These are phyloP conservation scores for Misgurnus anguillicaudatus DNA, from an alignment of 2,113 vertebrate genomes.

Conservation along the genomic window DNA sequence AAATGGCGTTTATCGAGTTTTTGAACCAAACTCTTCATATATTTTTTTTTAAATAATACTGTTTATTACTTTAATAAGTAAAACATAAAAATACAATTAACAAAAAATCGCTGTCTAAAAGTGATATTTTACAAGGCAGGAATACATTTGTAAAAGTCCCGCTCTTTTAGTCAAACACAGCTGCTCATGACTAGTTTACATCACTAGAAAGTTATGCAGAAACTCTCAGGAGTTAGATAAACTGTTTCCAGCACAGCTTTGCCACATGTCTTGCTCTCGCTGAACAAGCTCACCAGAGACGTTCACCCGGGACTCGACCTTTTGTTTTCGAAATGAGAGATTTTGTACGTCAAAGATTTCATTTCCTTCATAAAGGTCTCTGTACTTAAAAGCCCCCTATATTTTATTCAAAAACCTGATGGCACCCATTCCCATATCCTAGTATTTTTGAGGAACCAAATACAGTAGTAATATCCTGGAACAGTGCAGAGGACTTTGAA, in stretches of 20 bases:
- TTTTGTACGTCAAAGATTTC: constrained; percentile 23
- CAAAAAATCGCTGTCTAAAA: constrained; percentile 10
- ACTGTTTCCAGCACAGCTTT: constrained; percentile 49
- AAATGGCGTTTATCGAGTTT: no score
- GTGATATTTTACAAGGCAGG: constrained; percentile 50
- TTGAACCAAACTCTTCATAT: no score
- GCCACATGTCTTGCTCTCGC: constrained; percentile 38
- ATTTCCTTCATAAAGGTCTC: constrained; percentile 41
- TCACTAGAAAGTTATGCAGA: constrained; percentile 59
- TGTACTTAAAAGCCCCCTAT: constrained; percentile 5
- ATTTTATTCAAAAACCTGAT: constrained; percentile 24
- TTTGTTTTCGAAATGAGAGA: constrained; percentile 14
- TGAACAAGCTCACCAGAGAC: constrained; percentile 14
- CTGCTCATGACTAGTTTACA: constrained; percentile 56
- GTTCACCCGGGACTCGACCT: background rate
- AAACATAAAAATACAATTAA: no score
- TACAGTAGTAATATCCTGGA: no score
- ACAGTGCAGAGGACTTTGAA: no score
- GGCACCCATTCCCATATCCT: no score
- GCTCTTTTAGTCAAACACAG: constrained; percentile 50
- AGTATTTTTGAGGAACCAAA: no score
- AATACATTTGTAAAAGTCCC: constrained; percentile 38
- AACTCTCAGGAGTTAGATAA: constrained; percentile 63
- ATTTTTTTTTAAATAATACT: no score
- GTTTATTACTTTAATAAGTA: no score